A percentile compares a stretch with the other conserved stretches of the same genome.
phyloP scores from a whole-genome alignment of 1,140 invertebrate species.

The Zaprionus vittiger region DNA sequence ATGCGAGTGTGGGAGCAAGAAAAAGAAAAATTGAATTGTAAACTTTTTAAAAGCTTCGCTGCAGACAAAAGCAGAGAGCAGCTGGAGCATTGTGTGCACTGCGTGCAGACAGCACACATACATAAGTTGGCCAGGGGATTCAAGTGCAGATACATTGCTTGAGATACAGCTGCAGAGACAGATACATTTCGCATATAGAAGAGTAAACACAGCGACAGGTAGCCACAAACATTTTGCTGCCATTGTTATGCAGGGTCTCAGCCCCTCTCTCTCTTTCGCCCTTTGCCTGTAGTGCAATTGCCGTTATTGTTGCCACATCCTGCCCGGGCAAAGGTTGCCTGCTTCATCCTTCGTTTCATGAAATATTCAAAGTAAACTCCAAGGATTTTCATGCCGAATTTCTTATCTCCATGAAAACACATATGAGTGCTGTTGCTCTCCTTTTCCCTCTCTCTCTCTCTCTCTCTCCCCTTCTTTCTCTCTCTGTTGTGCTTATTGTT shows the following conservation, averaged over 20 bases:
- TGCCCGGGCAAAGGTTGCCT: constrained; percentile 34
- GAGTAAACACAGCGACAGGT: constrained; percentile 39
- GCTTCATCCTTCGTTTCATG: constrained; percentile 35
- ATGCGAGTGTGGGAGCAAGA: not conserved
- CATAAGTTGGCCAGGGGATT: constrained; percentile 48
- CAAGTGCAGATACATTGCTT: constrained; percentile 23
- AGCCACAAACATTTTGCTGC: constrained; percentile 46
- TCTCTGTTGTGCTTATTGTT: not conserved
- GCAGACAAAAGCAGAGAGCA: constrained; percentile 61
- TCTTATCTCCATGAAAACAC: constrained; percentile 42
- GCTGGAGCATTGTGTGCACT: constrained; percentile 14
- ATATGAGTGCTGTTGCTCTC: constrained; percentile 26
- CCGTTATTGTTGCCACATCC: constrained; percentile 30
- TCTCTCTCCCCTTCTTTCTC: too few relatives aligned
- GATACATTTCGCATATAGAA: not conserved
- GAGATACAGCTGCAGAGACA: constrained; percentile 7
- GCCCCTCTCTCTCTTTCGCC: not conserved
- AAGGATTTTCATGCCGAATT: constrained; percentile 34
- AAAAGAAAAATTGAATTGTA: constrained; percentile 76
- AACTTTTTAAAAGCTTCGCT: constrained; percentile 69
- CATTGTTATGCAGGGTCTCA: constrained; percentile 23
- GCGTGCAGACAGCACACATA: constrained; percentile 37
- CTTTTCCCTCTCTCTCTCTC: not conserved
- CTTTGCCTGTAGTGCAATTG: constrained; percentile 41
- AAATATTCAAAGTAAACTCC: constrained; percentile 72